Base-by-base conservation (phyloP, 2,113 vertebrate species). In the Speoplatyrhinus poulsoni region DNA sequence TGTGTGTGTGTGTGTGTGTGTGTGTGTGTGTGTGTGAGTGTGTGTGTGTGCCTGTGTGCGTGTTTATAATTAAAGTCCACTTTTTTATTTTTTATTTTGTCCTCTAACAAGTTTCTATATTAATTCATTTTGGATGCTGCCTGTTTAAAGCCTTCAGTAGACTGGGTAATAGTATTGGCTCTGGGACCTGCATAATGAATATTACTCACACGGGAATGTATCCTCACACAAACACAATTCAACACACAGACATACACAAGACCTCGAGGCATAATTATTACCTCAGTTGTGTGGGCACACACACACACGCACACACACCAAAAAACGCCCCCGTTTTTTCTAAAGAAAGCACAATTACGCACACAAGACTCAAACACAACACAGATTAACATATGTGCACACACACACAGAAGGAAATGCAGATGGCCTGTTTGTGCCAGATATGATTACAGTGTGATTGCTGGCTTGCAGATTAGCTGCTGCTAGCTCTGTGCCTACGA, bases 361-460 rank as follows among this genome's bases (percentile, higher is more conserved):
- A 54, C 53, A 54, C 53, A 15, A 13, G 19, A 56, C 54, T 9
- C 3, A 56, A n/a, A 56, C 3, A 56, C 54, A 56, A 56, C 54
- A 7, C 54, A 56, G n/a, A 56, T 9, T 3, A n/a, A 56, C 17
- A 56, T 19, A 56, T 19, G 19, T 3, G 19, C 54, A 56, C 9
- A 17, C 7, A n/a, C n/a, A 56, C 54, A 56, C 54, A 56, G 54
- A 17, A 56, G 54, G 54, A 10, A 56, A 56, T 56, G 15, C 54
- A 56, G 54, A 56, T 56, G 54, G 54, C 19, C 16, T 19, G 17
- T 17, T 17, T 26, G 6, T 56, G 54, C n/a, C 54, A 56, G 54
- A 56, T 56, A 17, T 56, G 54, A 56, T 56, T 56, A 56, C 54
- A 56, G 16, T 56, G 54, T 16, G 19, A 19, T 56, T 56, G 54